Evolutionary conservation across 2,797 vertebrate species (phyloP), one percentile per base, ranked within the genome.

Genomic region (Spea hammondii): DNA sequence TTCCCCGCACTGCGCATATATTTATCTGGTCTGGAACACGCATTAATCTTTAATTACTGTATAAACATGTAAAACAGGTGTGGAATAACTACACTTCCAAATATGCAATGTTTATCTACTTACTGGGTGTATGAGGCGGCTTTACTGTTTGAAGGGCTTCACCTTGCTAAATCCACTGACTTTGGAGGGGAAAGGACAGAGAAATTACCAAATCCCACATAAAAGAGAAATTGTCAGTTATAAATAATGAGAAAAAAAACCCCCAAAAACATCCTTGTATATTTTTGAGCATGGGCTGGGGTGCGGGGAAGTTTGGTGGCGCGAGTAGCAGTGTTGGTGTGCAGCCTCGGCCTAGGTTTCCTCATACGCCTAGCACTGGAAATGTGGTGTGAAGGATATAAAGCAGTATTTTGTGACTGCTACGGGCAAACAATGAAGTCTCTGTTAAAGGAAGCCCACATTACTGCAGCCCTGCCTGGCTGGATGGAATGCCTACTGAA

Each of bases 1-100:
- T 92, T 89, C 84, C 85, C 62, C 44, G 14, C 47, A 74, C 73
- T 83, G 71, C 82, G 86, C 87, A 89, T 85, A 80, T 91, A 87
- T 91, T 89, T 90, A 90, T 87, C 90, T 91, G 88, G 86, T 91
- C 90, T 90, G 89, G 93, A 94, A 94, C 92, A 93, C 90, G 89
- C 87, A 90, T 91, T 89, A 88, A 90, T 89, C 89, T 92, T 90
- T 94, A 94, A 96, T 96, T 95, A 93, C 92, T 91, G 91, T 85
- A 88, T 88, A 91, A 92, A 91, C 91, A 91, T 91, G 92, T 93
- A 93, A 93, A 94, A 94, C 95, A 96, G 94, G 94, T 96, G 95
- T 93, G 91, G 92, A 92, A 89, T 89, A 89, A 88, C 88, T 83
- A 83, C 77, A 80, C 79, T 86, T 88, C 88, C 86, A 89, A 85